Percentiles rank a stretch among this genome's conserved stretches.
Evolutionary conservation across 92 coral and sea anemone species (phyloP).

Genomic region (Nematostella vectensis): DNA sequence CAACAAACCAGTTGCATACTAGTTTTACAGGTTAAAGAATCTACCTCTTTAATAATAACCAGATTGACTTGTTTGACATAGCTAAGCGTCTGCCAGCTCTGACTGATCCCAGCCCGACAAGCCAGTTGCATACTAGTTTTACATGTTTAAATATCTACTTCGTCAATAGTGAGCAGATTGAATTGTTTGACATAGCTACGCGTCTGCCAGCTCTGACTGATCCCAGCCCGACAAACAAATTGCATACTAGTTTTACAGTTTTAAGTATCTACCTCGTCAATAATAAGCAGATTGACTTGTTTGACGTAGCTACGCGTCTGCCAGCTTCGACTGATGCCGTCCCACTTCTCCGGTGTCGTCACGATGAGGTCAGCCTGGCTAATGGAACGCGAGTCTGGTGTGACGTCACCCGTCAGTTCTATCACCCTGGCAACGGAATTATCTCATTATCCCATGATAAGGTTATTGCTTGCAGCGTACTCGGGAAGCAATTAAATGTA

Average conservation of each 20-base stretch:
- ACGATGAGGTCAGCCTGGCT: constrained; percentile 97
- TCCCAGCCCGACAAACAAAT: too few relatives aligned
- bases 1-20: too few relatives aligned
- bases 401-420: constrained; percentile 95
- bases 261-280: constrained; percentile 78
- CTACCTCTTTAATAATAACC: constrained; percentile 85
- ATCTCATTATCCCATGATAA: neutral
- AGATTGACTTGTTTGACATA: constrained; percentile 87
- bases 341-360: constrained; percentile 99
- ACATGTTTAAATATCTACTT: too few relatives aligned
- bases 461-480: too few relatives aligned
- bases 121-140: too few relatives aligned
- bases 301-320: constrained; percentile 98
- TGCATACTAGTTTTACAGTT: too few relatives aligned
- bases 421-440: constrained; percentile 51
- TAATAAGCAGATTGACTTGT: constrained; percentile 79
- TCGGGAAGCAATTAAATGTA: too few relatives aligned
- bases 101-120: constrained; percentile 98
- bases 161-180: constrained; percentile 81
- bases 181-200: constrained; percentile 93
- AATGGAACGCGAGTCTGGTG: constrained; percentile 97
- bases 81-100: constrained; percentile 98
- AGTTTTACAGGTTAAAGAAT: too few relatives aligned
- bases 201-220: constrained; percentile 99
- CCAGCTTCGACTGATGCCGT: constrained; percentile 99